Evolutionary conservation across 2,888 invertebrate species (phyloP).

Genomic region (Tipula lateralis): DNA sequence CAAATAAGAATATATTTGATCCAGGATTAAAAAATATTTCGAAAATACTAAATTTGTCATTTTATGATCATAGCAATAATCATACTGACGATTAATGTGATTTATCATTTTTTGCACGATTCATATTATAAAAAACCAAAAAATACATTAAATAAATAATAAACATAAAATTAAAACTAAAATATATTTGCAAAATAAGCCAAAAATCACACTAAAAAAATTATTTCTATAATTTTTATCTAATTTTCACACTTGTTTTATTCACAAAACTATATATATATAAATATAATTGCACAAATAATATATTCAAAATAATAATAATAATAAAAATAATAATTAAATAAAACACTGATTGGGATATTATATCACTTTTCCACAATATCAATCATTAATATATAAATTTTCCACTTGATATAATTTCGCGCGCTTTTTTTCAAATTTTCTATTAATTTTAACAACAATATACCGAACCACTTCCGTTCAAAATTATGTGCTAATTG

Average conservation of each 20-base stretch:
- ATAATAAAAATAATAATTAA: neutral
- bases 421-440: conserved; percentile 7
- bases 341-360: neutral
- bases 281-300: conserved; percentile 7
- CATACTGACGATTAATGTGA: neutral
- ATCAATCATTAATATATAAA: neutral
- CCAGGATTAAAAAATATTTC: neutral
- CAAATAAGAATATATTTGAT: neutral
- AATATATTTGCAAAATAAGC: neutral
- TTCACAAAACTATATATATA: conserved; percentile 15
- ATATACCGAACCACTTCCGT: neutral
- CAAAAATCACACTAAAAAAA: neutral
- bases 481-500: neutral
- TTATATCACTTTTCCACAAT: conserved; percentile 15
- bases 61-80: neutral
- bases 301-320: neutral
- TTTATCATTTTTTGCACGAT: neutral
- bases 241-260: conserved; percentile 2
- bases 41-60: neutral
- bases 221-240: neutral
- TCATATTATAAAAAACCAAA: neutral
- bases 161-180: neutral
- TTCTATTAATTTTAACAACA: neutral
- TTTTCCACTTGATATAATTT: neutral
- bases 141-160: neutral